These are phyloP conservation scores for Chrysolina americana DNA, from an alignment of 2,888 invertebrate genomes.

Conservation along the genomic window DNA sequence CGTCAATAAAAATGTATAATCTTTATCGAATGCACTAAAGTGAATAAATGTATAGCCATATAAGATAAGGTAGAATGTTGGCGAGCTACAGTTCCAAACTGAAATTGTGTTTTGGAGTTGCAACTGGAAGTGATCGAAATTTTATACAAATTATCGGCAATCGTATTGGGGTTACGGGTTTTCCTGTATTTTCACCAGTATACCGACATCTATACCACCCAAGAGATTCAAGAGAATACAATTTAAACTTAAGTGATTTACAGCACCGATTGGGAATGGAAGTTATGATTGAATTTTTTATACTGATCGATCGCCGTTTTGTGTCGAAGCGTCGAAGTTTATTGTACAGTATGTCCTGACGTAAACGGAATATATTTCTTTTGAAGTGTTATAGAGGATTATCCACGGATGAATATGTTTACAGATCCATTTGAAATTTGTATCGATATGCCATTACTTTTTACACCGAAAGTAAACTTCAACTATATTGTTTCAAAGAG, in stretches of 20 bases:
- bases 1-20: conserved; percentile 49
- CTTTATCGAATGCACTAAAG: conserved; percentile 44
- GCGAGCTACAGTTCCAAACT: conserved; percentile 24
- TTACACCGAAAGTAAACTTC: no score
- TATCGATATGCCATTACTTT: no score
- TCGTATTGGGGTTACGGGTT: conserved; percentile 26
- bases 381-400: no score
- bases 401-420: no score
- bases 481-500: no score
- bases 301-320: conserved; percentile 28
- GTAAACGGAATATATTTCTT: not conserved
- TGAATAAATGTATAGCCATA: conserved; percentile 39
- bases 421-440: no score
- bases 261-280: conserved; percentile 42
- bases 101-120: conserved; percentile 24
- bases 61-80: conserved; percentile 35
- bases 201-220: conserved; percentile 43
- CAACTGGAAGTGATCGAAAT: conserved; percentile 35
- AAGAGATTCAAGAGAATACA: conserved; percentile 45
- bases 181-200: conserved; percentile 36
- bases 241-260: conserved; percentile 47
- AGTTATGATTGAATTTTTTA: conserved; percentile 48
- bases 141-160: conserved; percentile 37
- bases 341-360: conserved; percentile 12
- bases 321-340: not conserved